Conservation (phyloP, 2,797 vertebrate species). For the Microctenopoma steveboyesi region DNA sequence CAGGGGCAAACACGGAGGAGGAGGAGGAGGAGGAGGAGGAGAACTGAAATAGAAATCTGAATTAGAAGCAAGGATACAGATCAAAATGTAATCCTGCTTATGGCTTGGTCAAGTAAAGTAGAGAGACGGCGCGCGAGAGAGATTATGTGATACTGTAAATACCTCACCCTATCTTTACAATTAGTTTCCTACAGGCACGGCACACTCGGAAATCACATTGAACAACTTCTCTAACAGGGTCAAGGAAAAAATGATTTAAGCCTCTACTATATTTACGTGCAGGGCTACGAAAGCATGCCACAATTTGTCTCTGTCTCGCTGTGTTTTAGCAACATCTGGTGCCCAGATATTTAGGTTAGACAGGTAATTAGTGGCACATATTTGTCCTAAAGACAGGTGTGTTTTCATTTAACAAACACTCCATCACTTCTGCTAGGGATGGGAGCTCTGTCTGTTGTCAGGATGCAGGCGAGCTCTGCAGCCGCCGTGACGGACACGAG, state of each 20-base stretch:
- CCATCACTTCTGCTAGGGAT: conserved; percentile 76
- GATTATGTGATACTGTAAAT: conserved; percentile 77
- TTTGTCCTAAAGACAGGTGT: conserved; percentile 90
- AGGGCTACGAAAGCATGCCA: conserved; percentile 72
- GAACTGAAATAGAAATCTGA: conserved; percentile 83
- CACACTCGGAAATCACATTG: conserved; percentile 79
- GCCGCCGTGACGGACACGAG: neutral
- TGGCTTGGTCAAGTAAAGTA: conserved; percentile 67
- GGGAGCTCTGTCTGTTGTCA: conserved; percentile 67
- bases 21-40: conserved; percentile 28
- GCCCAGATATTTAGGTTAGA: conserved; percentile 88
- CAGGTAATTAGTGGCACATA: conserved; percentile 88
- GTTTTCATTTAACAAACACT: conserved; percentile 88
- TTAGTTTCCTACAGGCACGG: conserved; percentile 74
- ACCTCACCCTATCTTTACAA: conserved; percentile 76
- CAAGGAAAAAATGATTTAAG: conserved; percentile 89
- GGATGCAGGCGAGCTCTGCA: conserved; percentile 42
- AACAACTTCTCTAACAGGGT: conserved; percentile 83
- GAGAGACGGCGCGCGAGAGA: conserved; percentile 39
- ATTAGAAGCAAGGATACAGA: conserved; percentile 80
- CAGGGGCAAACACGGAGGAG: conserved; percentile 45
- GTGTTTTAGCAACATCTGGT: conserved; percentile 88
- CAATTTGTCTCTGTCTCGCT: conserved; percentile 85
- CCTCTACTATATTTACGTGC: conserved; percentile 83
- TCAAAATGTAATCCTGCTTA: conserved; percentile 84